Evolutionary conservation across 2,113 vertebrate species (phyloP), one percentile per base, ranked within the genome.

Genomic region (Plecturocebus donacophilus): DNA sequence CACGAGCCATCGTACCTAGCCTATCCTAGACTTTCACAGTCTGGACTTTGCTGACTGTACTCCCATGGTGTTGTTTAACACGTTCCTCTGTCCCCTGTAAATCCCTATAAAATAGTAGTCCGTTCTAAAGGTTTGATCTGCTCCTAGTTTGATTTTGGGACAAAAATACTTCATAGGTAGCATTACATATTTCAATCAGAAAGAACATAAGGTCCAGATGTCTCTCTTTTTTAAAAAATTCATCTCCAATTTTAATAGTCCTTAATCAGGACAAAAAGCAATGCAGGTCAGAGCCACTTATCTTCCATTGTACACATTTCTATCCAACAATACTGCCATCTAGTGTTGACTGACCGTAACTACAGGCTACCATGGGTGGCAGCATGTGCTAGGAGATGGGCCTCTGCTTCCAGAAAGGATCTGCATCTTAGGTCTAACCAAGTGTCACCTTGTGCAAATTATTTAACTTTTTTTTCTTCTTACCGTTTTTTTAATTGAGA

Each of bases 281-380:
- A 82, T 49, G 7, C 2, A 77, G 56, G 19, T 14, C 23, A 87
- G 52, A 77, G 12, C 40, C 64, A 66, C 47, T 47, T 4, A 49
- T 64, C n/a, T 56, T 19, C 68, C 64, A 77, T 6, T 12, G 30
- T 64, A 73, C 49, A 66, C 30, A 14, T 49, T 76, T 91, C 68
- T 92, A 27, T 75, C 94, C 97, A 76, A 73, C 71, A 97, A 92
- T 61, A 94, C 73, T 81, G 77, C 97, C 97, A 96, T 32, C 97
- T 95, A 77, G 64, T 97, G 97, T 91, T 93, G 12, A 85, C 20
- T 14, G 13, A 17, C 40, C 56, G 27, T 45, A 91, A 88, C 87
- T 77, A 91, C 87, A 89, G n/a, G 35, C 30, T 58, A 81, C 61
- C 38, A 47, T 4, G 45, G 64, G 40, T 5, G 54, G 11, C 61